Evolutionary conservation across 2,113 vertebrate species (phyloP), one percentile per base, ranked within the genome.

Genomic region (Grammomys dolichurus): DNA sequence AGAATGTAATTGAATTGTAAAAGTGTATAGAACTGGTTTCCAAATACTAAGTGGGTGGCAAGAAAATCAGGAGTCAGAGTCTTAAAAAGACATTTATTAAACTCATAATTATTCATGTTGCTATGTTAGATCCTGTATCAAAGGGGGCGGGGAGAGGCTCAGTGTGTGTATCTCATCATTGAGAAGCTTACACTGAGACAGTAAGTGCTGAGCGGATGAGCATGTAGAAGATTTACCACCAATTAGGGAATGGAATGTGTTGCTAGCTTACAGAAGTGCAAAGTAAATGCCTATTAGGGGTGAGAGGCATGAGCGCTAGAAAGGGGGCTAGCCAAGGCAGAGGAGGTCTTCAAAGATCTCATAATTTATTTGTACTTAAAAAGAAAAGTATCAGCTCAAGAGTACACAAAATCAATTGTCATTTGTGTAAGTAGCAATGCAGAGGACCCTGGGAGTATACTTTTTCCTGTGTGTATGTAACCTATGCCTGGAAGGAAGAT

Each of bases 11-110:
- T 89, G 33, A 90, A 88, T 54, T 80, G 75, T 73, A 84, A 92
- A 95, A 88, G 40, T 63, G 72, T n/a, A 19, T 76, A 77, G 70
- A 92, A 60, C 22, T 73, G 12, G 43, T 78, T 96, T 94, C 54
- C 87, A 94, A 97, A 90, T 46, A 75, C 75, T 63, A 91, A 81
- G 63, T 82, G 14, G 48, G 81, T 88, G 48, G 89, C 51, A 96
- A 91, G 75, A 33, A 96, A 90, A 69, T 92, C 43, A 94, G 86
- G 94, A 92, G 36, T 73, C 36, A 78, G 72, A 95, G 70, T 80
- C 72, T 87, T 84, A 63, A 87, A 91, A 76, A 95, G 26, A 33
- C 54, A 93, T 43, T 95, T 81, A 48, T 89, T 90, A 91, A 87
- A 87, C 56, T 95, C 84, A 4, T 90, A 94, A 82, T 96, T 93